These are phyloP conservation scores for Eupeodes latifasciatus DNA, from an alignment of 2,888 invertebrate species.

Conservation along the genomic window DNA sequence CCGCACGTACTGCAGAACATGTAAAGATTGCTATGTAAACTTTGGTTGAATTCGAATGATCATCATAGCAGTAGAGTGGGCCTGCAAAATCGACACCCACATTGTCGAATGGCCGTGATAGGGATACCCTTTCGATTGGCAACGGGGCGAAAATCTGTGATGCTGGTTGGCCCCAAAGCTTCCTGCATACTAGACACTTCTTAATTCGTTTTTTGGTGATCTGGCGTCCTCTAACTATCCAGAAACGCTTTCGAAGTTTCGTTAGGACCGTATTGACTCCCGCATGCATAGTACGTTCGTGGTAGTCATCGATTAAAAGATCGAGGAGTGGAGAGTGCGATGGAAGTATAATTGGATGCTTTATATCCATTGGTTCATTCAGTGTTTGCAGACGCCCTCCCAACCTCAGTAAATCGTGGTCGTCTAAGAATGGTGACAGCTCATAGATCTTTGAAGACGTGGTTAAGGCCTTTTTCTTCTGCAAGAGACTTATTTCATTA, in stretches of 20 bases:
- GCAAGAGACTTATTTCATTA: slow-evolving; percentile 35
- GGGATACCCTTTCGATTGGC: too few relatives aligned
- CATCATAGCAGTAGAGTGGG: slow-evolving; percentile 33
- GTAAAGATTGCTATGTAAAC: slow-evolving; percentile 43
- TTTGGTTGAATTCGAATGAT: neutral
- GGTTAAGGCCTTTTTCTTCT: neutral
- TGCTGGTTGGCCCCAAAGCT: too few relatives aligned
- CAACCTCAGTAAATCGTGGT: neutral
- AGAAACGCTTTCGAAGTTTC: slow-evolving; percentile 34
- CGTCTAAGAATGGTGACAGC: slow-evolving; percentile 13
- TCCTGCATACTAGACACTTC: too few relatives aligned
- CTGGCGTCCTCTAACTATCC: slow-evolving; percentile 36
- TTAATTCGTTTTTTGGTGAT: slow-evolving; percentile 5
- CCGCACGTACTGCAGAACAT: too few relatives aligned
- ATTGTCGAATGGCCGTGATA: too few relatives aligned
- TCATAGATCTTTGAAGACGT: slow-evolving; percentile 7
- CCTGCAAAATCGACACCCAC: neutral
- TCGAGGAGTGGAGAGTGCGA: neutral
- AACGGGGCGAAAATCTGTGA: too few relatives aligned
- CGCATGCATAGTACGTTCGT: neutral
- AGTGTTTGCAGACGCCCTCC: neutral
- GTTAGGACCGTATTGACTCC: slow-evolving; percentile 4
- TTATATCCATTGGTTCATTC: slow-evolving; percentile 2
- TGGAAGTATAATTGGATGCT: slow-evolving; percentile 23
- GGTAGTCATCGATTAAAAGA: slow-evolving; percentile 20